Percentiles rank a stretch among this genome's conserved stretches.
Evolutionary conservation across 2,888 invertebrate genomes (phyloP).

Genomic region (Azorinus chamasolen): DNA sequence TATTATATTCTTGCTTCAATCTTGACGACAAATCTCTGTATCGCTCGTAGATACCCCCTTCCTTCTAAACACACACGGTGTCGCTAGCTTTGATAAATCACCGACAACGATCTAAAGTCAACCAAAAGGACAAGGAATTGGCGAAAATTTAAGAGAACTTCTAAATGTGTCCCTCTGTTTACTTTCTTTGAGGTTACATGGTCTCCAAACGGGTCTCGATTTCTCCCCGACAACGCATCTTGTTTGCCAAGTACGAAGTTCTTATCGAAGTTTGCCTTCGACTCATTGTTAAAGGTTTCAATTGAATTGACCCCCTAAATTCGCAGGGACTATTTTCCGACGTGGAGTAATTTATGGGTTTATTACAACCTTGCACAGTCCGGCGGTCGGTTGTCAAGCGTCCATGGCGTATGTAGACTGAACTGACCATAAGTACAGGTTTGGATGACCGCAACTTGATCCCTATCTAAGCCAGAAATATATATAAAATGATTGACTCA

Average conservation of each 20-base stretch:
- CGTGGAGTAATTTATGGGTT: slow-evolving; percentile 58
- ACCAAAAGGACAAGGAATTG: neutral
- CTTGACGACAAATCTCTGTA: slow-evolving; percentile 1
- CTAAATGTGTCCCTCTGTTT: no score
- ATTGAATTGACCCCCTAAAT: slow-evolving; percentile 57
- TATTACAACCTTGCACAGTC: slow-evolving; percentile 43
- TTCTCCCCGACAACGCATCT: slow-evolving; percentile 31
- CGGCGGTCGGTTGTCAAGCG: slow-evolving; percentile 41
- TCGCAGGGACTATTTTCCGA: slow-evolving; percentile 49
- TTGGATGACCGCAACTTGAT: no score
- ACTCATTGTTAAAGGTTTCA: slow-evolving; percentile 46
- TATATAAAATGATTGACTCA: no score
- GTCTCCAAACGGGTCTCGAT: neutral
- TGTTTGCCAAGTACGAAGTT: slow-evolving; percentile 39
- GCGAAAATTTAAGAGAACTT: slow-evolving; percentile 7
- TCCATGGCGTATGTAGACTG: neutral
- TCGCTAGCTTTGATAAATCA: slow-evolving; percentile 1
- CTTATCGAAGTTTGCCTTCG: slow-evolving; percentile 57
- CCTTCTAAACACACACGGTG: neutral
- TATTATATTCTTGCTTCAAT: neutral
- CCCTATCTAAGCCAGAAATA: no score
- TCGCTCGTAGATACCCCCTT: neutral
- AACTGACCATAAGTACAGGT: no score
- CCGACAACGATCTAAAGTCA: neutral
- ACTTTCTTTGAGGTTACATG: no score